Conservation (phyloP, 2,888 invertebrate genomes). For the Cinara cedri region DNA sequence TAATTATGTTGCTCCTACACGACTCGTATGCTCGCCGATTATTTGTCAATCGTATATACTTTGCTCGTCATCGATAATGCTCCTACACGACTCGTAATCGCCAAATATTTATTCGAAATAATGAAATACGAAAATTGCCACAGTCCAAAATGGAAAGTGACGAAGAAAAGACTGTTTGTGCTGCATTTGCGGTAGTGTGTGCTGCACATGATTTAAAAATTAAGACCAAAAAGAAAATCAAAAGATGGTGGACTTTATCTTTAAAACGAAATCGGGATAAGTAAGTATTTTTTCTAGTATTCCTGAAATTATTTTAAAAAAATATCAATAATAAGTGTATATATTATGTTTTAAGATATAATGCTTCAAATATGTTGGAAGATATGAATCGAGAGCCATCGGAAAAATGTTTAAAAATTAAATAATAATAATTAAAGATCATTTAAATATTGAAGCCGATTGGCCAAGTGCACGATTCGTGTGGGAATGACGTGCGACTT, state of each 20-base stretch:
- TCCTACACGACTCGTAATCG: slow-evolving; percentile 32
- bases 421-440: too few relatives aligned
- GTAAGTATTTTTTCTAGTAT: slow-evolving; percentile 24
- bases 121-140: slow-evolving; percentile 28
- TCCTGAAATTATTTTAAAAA: slow-evolving; percentile 7
- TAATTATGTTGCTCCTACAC: too few relatives aligned
- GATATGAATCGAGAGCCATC: too few relatives aligned
- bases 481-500: too few relatives aligned
- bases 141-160: slow-evolving; percentile 25
- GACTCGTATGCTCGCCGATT: too few relatives aligned
- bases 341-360: too few relatives aligned
- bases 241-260: slow-evolving; percentile 20
- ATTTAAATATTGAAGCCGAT: too few relatives aligned
- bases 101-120: slow-evolving; percentile 35
- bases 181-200: slow-evolving; percentile 32
- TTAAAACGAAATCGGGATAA: slow-evolving; percentile 16
- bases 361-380: too few relatives aligned
- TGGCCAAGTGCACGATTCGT: too few relatives aligned
- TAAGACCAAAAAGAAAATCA: slow-evolving; percentile 18
- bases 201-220: slow-evolving; percentile 30
- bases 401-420: too few relatives aligned
- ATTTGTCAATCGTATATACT: too few relatives aligned
- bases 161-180: slow-evolving; percentile 29
- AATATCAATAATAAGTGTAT: slow-evolving; percentile 14
- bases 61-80: slow-evolving; percentile 27